phyloP scores from a whole-genome alignment of 2,888 invertebrate species.

The Uloborus plumipes region DNA sequence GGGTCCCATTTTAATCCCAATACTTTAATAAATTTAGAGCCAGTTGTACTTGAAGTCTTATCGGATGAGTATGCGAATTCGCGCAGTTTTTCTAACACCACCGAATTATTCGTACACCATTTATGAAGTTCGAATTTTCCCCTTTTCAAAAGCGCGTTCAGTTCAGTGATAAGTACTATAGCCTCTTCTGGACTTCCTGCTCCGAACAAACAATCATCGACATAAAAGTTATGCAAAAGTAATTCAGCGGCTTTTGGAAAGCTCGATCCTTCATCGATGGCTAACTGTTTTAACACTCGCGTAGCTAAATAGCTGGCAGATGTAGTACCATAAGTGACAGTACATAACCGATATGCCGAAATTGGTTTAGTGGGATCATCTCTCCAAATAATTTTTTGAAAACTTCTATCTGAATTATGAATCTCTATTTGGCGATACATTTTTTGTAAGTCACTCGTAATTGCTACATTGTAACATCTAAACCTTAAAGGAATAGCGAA shows the following conservation, averaged over 20 bases:
- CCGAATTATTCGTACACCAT: neutral
- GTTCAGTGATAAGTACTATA: neutral
- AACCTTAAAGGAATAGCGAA: neutral
- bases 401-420: neutral
- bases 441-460: slow-evolving; percentile 4
- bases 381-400: slow-evolving; percentile 13
- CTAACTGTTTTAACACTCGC: neutral
- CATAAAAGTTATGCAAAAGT: neutral
- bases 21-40: neutral
- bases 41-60: neutral
- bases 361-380: neutral
- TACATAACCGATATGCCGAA: neutral
- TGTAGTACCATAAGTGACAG: slow-evolving; percentile 20
- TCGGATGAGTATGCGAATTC: too few relatives aligned
- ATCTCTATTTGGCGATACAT: slow-evolving; percentile 28
- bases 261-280: neutral
- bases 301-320: slow-evolving; percentile 1
- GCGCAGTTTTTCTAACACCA: too few relatives aligned
- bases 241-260: neutral
- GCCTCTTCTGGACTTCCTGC: neutral
- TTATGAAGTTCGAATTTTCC: slow-evolving; percentile 17
- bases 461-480: neutral
- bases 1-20: slow-evolving; percentile 9
- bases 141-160: neutral
- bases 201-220: neutral